Evolutionary conservation across 2,888 invertebrate species (phyloP), one percentile per base, ranked within the genome.

Genomic region (Drosophila mercatorum): DNA sequence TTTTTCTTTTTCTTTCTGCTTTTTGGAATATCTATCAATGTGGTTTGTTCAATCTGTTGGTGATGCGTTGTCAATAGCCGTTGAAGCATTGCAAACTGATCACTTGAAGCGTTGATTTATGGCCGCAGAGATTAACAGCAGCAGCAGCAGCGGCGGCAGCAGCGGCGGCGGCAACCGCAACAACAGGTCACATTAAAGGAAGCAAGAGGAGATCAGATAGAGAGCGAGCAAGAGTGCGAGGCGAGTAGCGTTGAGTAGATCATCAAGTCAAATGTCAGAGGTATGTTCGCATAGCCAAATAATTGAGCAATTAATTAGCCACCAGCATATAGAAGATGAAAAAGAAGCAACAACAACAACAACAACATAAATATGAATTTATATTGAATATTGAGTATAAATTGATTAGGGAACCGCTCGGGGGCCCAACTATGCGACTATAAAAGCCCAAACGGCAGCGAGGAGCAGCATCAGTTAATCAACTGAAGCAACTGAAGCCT

Each of bases 241-340:
- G 22, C 31, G 59, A 67, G 52, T 46, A 47, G 34, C 52, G 31
- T 8, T 34, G 52, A 69, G 47, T 41, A 61, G 46, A 69, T 49
- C 49, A 59, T 69, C 77, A 65, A 84, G 75, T 88, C 82, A 88
- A 83, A 88, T 86, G 86, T 88, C 88, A 88, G 87, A 84, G 87
- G 86, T 86, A 79, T 82, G 86, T 86, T 83, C 75, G 78, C 64
- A 64, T 46, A 80, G 67, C 6, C 83, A 85, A 84, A 88, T 89
- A 90, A 89, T 89, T 90, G 83, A 89, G 84, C 88, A 88, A 79
- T 86, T 88, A 89, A 89, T 89, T 89, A 89, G 88, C 63, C 78
- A 79, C 68, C 65, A 80, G 52, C 69, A 63, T 76, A 71, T 72
- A 79, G 75, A 77, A 75, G 72, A 77, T 60, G 58, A 73, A 65